phyloP scores from a whole-genome alignment of 2,113 vertebrate genomes.

The Toxotes chatareus region DNA sequence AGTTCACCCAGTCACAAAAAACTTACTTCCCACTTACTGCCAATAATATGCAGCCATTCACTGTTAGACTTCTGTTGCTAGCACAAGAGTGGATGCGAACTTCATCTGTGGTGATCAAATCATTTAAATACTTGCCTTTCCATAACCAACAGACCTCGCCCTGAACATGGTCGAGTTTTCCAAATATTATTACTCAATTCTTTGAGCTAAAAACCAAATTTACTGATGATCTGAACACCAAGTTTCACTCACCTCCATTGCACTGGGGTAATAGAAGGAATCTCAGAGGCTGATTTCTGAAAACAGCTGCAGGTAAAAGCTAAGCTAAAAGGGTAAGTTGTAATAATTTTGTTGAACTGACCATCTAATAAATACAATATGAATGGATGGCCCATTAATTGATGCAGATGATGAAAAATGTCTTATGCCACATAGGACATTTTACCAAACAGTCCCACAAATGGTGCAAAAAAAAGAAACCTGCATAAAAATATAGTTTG shows the following conservation, averaged over 20 bases:
- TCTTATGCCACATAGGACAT: not conserved
- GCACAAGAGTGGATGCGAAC: not conserved
- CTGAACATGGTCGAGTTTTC: not conserved
- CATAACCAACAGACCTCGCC: not conserved
- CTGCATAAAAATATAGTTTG: slow-evolving; percentile 18
- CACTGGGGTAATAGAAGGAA: not conserved
- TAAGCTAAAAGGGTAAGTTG: not conserved
- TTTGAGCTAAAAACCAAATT: not conserved
- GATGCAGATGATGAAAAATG: not conserved
- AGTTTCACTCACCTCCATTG: not conserved
- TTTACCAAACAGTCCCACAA: not conserved
- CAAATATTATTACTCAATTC: no score
- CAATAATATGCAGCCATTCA: not conserved
- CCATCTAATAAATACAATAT: not conserved
- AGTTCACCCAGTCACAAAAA: not conserved
- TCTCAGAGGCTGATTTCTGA: not conserved
- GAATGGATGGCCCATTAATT: not conserved
- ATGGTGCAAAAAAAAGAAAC: slow-evolving; percentile 20
- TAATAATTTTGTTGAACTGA: not conserved
- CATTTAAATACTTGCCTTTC: not conserved
- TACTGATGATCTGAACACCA: not conserved
- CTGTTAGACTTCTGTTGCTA: not conserved
- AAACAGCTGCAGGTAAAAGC: not conserved
- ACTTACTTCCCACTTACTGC: not conserved
- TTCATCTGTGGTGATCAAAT: not conserved